These are phyloP conservation scores for Diadema setosum DNA, from an alignment of 35 echinoderm and acorn worm species.

Conservation along the genomic window DNA sequence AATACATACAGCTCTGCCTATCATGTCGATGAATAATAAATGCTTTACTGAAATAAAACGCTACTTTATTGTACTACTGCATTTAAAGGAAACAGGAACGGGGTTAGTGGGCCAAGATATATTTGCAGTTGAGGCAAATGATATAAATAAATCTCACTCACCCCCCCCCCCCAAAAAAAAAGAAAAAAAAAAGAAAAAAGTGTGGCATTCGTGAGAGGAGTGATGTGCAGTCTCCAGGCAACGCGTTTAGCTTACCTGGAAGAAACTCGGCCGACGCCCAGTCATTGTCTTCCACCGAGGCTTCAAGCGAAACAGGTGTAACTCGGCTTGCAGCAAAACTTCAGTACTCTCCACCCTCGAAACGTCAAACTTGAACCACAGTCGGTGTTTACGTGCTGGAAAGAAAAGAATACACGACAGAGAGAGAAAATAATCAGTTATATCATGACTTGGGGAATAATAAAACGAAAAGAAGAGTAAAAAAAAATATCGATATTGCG, in stretches of 20 bases:
- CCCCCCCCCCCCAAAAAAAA: background rate
- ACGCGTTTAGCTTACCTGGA: conserved; percentile 28
- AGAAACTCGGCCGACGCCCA: background rate
- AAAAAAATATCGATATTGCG: background rate
- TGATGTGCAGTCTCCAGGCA: no score
- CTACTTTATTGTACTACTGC: no score
- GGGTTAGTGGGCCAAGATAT: no score
- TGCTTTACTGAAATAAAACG: no score
- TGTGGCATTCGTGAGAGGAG: background rate
- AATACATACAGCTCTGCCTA: no score
- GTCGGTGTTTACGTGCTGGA: background rate
- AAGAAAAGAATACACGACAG: background rate
- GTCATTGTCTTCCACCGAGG: background rate
- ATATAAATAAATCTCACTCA: no score
- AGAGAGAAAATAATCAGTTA: background rate
- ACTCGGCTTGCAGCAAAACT: conserved; percentile 44
- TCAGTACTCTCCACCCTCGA: conserved; percentile 14
- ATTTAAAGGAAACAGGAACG: no score
- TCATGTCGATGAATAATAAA: no score
- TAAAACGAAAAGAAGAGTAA: background rate
- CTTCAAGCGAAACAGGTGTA: conserved; percentile 56
- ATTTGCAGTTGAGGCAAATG: no score
- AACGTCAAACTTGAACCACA: conserved; percentile 35
- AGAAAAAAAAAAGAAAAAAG: background rate
- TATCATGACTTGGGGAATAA: background rate